A percentile compares a stretch with the other conserved stretches of the same genome.
phyloP scores from a whole-genome alignment of 2,113 vertebrate genomes.

The Cochlearius cochlearius region DNA sequence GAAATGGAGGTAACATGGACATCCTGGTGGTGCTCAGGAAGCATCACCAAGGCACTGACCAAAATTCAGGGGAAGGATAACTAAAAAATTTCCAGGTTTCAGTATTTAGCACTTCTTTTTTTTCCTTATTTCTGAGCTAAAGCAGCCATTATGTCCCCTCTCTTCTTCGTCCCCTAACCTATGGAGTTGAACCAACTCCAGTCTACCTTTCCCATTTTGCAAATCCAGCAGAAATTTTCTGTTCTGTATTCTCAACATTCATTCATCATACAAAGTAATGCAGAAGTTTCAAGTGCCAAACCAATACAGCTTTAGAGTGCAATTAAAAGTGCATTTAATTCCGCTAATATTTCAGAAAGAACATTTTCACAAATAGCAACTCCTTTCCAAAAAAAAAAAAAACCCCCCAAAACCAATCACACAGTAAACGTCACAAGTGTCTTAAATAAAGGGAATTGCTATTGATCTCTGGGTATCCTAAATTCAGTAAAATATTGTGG shows the following conservation, averaged over 20 bases:
- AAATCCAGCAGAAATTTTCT: neutral
- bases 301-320: neutral
- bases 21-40: neutral
- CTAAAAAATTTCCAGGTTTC: rapidly evolving
- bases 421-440: slow-evolving; percentile 9
- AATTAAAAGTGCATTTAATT: slow-evolving; percentile 21
- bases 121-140: neutral
- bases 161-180: neutral
- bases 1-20: rapidly evolving
- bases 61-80: neutral
- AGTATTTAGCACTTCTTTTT: neutral
- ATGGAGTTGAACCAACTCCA: neutral
- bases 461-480: slow-evolving; percentile 67
- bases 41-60: neutral
- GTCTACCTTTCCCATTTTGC: neutral
- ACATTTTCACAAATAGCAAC: slow-evolving; percentile 49
- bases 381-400: slow-evolving; percentile 17
- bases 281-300: neutral
- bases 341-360: slow-evolving; percentile 32
- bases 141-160: neutral
- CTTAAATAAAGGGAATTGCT: slow-evolving; percentile 72
- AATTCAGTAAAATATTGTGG: slow-evolving; percentile 60
- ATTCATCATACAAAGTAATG: neutral
- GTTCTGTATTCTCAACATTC: neutral
- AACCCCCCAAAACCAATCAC: neutral